Conservation (phyloP, 2,888 invertebrate genomes). For the Drosophila dives region DNA sequence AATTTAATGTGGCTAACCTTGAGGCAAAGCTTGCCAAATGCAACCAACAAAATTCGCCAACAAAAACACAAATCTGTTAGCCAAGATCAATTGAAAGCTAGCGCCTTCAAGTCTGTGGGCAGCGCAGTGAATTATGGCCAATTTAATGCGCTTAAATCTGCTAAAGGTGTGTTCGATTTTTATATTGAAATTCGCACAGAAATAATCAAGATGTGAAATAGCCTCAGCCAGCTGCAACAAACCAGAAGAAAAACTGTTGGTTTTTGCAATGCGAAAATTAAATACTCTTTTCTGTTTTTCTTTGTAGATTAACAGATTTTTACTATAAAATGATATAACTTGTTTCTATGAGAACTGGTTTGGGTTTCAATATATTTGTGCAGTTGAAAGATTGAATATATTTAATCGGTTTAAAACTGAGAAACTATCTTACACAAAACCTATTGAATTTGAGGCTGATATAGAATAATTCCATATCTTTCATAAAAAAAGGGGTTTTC, state of each 20-base stretch:
- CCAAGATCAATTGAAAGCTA: slow-evolving; percentile 28
- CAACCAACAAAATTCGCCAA: slow-evolving; percentile 40
- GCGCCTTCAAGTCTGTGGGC: slow-evolving; percentile 27
- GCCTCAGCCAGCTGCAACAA: not conserved
- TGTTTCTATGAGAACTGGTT: not conserved
- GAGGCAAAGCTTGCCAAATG: slow-evolving; percentile 53
- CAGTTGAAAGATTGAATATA: not conserved
- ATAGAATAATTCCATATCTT: not conserved
- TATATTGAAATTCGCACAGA: not conserved
- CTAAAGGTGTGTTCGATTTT: slow-evolving; percentile 20
- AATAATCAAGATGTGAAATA: slow-evolving; percentile 9
- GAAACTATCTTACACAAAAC: not conserved
- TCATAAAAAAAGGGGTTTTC: accelerated
- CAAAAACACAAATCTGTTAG: slow-evolving; percentile 14
- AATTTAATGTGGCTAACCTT: slow-evolving; percentile 58
- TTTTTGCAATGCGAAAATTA: not conserved
- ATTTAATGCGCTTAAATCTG: slow-evolving; percentile 13
- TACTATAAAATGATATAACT: not conserved
- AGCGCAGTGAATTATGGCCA: slow-evolving; percentile 35
- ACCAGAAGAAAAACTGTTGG: not conserved
- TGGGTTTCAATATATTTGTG: accelerated
- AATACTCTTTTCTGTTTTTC: not conserved
- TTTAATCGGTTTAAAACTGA: not conserved
- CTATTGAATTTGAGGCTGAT: not conserved
- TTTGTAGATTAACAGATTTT: not conserved